Evolutionary conservation across 1,140 invertebrate genomes (phyloP), one percentile per base, ranked within the genome.

Genomic region (Chionoecetes opilio): DNA sequence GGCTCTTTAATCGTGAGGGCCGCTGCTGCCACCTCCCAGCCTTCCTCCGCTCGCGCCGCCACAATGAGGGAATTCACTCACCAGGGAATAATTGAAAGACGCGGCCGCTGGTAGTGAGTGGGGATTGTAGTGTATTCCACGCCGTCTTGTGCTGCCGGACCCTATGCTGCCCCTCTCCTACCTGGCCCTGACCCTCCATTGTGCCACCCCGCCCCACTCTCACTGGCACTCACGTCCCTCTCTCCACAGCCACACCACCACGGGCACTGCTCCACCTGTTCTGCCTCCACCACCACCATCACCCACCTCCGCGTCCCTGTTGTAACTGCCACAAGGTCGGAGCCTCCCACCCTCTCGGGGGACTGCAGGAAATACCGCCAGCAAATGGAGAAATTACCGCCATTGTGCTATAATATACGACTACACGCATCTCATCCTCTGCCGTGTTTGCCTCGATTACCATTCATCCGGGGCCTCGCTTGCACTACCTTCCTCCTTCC

Each of bases 81-180:
- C 91, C 29, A 32, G n/a, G 63, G 29, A 92, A 82, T 92, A 82
- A 92, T 92, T 92, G 91, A 92, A 92, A 92, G 91, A 37, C 38
- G 32, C 35, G 35, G 86, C 32, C 35, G 38, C 26, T 37, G n/a
- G 32, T 88, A 38, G 86, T 88, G 35, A 75, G 26, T 21, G 86
- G 86, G 35, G 17, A 32, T 41, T n/a, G 21, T 75, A 75, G 63
- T 75, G 63, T 75, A 75, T 75, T 75, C 63, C 63, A n/a, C 21
- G 63, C 63, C 63, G 31, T 86, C 32, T 86, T 34, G 84, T 86
- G 31, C 84, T 86, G 84, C 84, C 31, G 84, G 14, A 53, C 85
- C 37, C 32, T 34, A 29, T 37, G 26, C 37, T 38, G 34, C 32
- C 29, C 11, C 37, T 75, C n/a, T 17, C 63, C 63, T 75, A 26